phyloP scores from a whole-genome alignment of 2,113 vertebrate species.

The Neolamprologus brichardi region DNA sequence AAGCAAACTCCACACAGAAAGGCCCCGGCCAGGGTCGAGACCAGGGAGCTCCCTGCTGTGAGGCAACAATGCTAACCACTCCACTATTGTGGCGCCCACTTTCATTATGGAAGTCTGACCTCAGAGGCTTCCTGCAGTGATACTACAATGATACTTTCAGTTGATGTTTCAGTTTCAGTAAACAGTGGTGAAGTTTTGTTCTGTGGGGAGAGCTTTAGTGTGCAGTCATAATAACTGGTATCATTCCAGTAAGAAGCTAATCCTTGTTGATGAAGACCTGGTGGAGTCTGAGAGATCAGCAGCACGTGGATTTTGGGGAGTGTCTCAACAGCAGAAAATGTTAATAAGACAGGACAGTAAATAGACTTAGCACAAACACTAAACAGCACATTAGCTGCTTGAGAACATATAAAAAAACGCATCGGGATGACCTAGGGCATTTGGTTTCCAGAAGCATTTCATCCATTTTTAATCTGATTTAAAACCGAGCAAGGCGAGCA shows the following conservation, averaged over 20 bases:
- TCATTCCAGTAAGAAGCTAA: slow-evolving; percentile 30
- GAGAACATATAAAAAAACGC: slow-evolving; percentile 29
- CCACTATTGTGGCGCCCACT: not conserved
- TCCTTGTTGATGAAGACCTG: slow-evolving; percentile 49
- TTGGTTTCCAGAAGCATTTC: not conserved
- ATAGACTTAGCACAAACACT: slow-evolving; percentile 51
- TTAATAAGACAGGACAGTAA: slow-evolving; percentile 37
- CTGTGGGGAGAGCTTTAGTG: not conserved
- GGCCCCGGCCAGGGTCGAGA: not conserved
- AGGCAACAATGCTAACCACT: not conserved
- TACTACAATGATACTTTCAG: not conserved
- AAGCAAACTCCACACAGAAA: not conserved
- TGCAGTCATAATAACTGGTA: slow-evolving; percentile 29
- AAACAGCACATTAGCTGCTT: slow-evolving; percentile 28
- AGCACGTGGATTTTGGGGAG: slow-evolving; percentile 40
- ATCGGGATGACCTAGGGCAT: not conserved
- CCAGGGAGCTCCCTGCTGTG: not conserved
- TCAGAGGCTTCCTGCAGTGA: not conserved
- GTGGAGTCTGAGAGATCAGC: slow-evolving; percentile 3
- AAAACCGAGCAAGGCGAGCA: not conserved
- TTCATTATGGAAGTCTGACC: not conserved
- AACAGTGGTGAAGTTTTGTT: not conserved
- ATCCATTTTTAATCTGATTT: not conserved
- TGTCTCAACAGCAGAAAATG: slow-evolving; percentile 8
- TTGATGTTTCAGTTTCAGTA: not conserved